phyloP scores from a whole-genome alignment of 2,113 vertebrate genomes.

The Apteryx owenii region DNA sequence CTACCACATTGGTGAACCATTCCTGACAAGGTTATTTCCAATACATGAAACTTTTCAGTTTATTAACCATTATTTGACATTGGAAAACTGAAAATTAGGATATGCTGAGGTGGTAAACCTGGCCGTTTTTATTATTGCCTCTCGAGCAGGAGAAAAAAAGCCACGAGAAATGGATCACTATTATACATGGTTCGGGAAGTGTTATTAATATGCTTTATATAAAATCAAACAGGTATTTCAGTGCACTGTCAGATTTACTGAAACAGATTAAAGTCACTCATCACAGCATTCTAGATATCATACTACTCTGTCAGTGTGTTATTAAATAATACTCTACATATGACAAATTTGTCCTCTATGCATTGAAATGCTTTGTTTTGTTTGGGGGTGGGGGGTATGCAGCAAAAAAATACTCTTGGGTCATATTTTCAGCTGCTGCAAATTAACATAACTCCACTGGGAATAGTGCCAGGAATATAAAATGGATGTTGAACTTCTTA shows the following conservation, averaged over 20 bases:
- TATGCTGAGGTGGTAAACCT: neutral
- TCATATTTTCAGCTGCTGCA: conserved; percentile 58
- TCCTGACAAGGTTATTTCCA: neutral
- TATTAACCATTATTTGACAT: neutral
- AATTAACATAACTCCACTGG: conserved; percentile 59
- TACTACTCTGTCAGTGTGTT: neutral
- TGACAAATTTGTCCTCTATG: conserved; percentile 16
- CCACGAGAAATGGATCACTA: neutral
- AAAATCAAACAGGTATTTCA: conserved; percentile 15
- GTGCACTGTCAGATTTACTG: neutral
- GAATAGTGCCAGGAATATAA: conserved; percentile 56
- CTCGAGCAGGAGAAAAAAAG: neutral
- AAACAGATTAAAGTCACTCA: conserved; percentile 18
- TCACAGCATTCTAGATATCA: neutral
- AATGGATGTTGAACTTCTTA: conserved; percentile 54
- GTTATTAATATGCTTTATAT: conserved; percentile 5
- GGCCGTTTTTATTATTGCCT: neutral
- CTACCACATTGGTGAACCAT: neutral
- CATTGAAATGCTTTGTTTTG: conserved; percentile 45
- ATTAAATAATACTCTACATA: conserved; percentile 4
- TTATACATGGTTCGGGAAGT: neutral
- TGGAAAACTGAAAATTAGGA: neutral
- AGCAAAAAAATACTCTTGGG: conserved; percentile 21
- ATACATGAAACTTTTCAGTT: neutral
- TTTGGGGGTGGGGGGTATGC: conserved; percentile 3